A percentile compares a stretch with the other conserved stretches of the same genome.
Evolutionary conservation across 1,140 invertebrate genomes (phyloP).

Genomic region (Ips typographus): DNA sequence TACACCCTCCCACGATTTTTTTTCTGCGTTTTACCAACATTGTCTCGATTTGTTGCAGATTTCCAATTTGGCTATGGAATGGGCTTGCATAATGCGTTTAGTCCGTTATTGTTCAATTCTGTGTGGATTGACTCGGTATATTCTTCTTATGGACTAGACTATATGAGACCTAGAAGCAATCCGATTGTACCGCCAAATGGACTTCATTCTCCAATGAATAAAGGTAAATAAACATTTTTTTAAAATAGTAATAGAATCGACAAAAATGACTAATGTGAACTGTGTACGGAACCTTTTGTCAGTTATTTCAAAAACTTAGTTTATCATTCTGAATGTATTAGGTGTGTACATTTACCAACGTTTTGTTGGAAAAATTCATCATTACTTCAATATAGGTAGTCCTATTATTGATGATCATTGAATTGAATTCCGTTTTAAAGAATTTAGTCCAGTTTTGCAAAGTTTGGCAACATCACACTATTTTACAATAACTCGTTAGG

Average conservation of each 20-base stretch:
- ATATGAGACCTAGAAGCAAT: conserved; percentile 56
- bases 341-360: no score
- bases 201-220: conserved; percentile 52
- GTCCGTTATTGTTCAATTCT: conserved; percentile 70
- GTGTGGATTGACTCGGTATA: conserved; percentile 77
- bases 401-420: no score
- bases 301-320: no score
- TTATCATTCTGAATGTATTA: no score
- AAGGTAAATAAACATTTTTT: conserved; percentile 56
- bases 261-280: no score
- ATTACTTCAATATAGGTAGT: no score
- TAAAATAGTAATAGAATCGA: neutral
- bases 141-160: conserved; percentile 70
- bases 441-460: no score
- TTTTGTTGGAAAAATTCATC: no score
- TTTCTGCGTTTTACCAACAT: neutral
- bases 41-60: conserved; percentile 58
- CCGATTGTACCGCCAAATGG: conserved; percentile 54
- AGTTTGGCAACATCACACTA: no score
- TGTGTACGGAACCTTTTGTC: no score
- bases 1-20: conserved; percentile 26
- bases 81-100: conserved; percentile 67
- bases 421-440: no score
- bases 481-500: no score
- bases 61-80: conserved; percentile 62